Evolutionary conservation across 2,113 vertebrate genomes (phyloP), one percentile per base, ranked within the genome.

Genomic region (Brachypodius melanocephalos): DNA sequence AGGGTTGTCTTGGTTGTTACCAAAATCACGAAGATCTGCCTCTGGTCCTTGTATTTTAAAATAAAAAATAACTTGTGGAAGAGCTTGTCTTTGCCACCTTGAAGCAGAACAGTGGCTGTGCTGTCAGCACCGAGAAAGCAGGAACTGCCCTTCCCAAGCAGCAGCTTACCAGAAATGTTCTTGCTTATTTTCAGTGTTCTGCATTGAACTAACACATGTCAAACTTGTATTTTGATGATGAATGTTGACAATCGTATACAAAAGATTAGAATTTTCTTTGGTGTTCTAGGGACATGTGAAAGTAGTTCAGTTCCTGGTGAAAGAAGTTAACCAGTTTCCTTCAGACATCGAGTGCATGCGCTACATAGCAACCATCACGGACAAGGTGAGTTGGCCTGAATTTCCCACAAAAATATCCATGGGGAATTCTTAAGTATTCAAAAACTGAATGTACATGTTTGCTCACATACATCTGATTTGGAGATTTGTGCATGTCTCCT

Each of bases 291-390:
- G 99, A 79, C 99, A 99, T 34, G 99, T 99, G 89, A 99, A 99
- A 97, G 99, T 99, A 78, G 99, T 99, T 96, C 99, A 99, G 89
- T 99, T 99, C 98, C 98, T 99, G 97, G 99, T 99, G 86, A 99
- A 99, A 95, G 99, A 99, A 95, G 99, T 99, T 59, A 99, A 99
- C 96, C 99, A 99, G 90, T 99, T 99, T 94, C 99, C 99, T 71
- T 99, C 99, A 57, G 99, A 99, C 95, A 99, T 99, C 48, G 99
- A 99, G 95, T 99, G 99, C 97, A 99, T 99, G 99, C 98, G 99
- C 98, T 99, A 99, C 92, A 99, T 99, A 84, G 99, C 99, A 10
- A 99, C 99, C 12, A 99, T 99, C 90, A 99, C 99, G 16, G 99
- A 99, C 97, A 99, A 99, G 98, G 99, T 99, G 96, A 69, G 96